Conservation (phyloP, 2,797 vertebrate genomes). For the Mus spretus region DNA sequence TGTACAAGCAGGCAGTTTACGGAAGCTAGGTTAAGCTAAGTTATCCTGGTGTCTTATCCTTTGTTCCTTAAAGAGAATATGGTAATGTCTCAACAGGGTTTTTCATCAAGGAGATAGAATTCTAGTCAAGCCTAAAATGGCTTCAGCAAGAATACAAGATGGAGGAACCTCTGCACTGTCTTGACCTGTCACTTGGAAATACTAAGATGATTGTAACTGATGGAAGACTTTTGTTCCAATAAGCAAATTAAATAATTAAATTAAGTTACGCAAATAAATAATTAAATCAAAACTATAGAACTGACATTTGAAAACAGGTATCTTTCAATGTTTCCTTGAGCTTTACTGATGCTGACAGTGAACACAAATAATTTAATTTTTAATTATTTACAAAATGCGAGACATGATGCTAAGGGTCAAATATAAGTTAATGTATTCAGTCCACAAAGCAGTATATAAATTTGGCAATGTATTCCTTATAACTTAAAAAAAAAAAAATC, state of each 20-base stretch:
- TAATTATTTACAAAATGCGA: background rate
- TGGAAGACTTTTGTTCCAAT: background rate
- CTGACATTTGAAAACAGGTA: background rate
- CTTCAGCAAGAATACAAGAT: background rate
- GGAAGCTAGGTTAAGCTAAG: background rate
- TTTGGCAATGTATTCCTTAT: background rate
- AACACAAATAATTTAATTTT: background rate
- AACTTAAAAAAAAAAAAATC: background rate
- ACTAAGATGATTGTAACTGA: background rate
- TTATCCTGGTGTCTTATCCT: no score
- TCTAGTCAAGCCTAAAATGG: background rate
- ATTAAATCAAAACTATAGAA: background rate
- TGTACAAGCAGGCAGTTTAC: background rate
- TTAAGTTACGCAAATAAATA: background rate
- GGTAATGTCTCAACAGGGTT: background rate
- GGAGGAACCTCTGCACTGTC: background rate
- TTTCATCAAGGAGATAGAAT: background rate
- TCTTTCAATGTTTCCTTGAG: background rate
- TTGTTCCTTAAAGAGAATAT: background rate
- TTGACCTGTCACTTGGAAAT: background rate
- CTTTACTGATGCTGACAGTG: background rate
- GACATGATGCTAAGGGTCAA: background rate
- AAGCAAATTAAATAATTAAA: background rate
- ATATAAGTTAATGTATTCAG: background rate
- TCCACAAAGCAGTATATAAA: slow-evolving; percentile 3